Conservation (phyloP, 2,113 vertebrate genomes). For the Pseudopodoces humilis region DNA sequence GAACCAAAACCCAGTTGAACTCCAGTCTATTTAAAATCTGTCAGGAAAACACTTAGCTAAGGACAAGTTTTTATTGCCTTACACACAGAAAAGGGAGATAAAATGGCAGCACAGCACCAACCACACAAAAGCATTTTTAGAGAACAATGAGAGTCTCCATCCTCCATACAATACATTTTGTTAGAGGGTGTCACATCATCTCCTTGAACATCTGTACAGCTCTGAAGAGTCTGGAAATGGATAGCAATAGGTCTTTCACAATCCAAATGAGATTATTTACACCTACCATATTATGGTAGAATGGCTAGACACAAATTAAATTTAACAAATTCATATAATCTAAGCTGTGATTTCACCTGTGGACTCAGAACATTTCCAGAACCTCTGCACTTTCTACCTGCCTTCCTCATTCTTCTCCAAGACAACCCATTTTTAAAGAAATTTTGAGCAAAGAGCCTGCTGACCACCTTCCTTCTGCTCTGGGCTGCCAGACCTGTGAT, state of each 20-base stretch:
- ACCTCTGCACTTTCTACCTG: not conserved
- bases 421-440: not conserved
- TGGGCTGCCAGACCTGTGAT: not conserved
- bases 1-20: conserved; percentile 41
- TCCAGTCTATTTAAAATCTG: not conserved
- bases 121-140: not conserved
- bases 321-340: not conserved
- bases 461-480: not conserved
- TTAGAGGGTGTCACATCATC: not conserved
- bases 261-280: not conserved
- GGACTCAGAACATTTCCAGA: not conserved
- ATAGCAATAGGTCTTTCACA: not conserved
- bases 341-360: not conserved
- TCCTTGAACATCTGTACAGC: not conserved
- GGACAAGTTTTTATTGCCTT: not conserved
- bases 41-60: not conserved
- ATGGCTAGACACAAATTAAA: not conserved
- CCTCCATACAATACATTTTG: not conserved
- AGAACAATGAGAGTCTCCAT: not conserved
- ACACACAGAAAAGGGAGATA: not conserved
- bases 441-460: not conserved
- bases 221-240: not conserved
- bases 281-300: not conserved
- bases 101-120: not conserved
- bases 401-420: not conserved